Base-by-base conservation (phyloP, 2,888 invertebrate species). In the Malthinus flaveolus region DNA sequence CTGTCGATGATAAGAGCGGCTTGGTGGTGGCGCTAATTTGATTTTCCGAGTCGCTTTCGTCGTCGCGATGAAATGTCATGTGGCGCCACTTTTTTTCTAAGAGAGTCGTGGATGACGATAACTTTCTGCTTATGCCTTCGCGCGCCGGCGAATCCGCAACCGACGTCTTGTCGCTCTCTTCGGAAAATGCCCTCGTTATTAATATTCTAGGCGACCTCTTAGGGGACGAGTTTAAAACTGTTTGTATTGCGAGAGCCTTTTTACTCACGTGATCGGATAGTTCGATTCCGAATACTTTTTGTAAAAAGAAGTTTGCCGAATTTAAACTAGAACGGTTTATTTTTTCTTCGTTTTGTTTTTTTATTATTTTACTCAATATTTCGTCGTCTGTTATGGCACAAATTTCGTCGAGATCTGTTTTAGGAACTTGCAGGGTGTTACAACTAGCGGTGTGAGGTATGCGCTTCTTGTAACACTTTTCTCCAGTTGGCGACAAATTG, bases 121-220 rank as follows among this genome's bases (percentile, higher is more conserved):
- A 78, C 60, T 77, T 78, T 59, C 73, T 75, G 12, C 70, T 72
- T 10, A 77, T 73, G 12, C 66, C 64, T 12, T 75, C 76, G 55
- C 72, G 73, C 12, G 69, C 68, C 1, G 79, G 78, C 7, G 78
- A 73, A 12, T 68, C 69, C 2, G 74, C 73, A 36, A 81, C 80
- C 0, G 85, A 82, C 0, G 82, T 82, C 55, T 76, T 78, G 61
- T 87, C 88, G 68, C 86, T 87, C 70, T 89, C 89, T 69, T 89
- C 88, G 11, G 88, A 89, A 80, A 85, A 86, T 1, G 89, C 88
- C 47, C 88, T 79, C 1, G 89, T 89, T 64, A 90, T 89, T 7
- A 88, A 83, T 54, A 89, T 89, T 52, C 86, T 82, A 0, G 90
- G 89, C 6, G 88, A 88, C 59, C 63, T 68, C 56, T 70, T 72